Percentiles rank a stretch among this genome's conserved stretches.
These are phyloP conservation scores for Dicycla oo DNA, from an alignment of 2,888 invertebrate species.

Conservation along the genomic window DNA sequence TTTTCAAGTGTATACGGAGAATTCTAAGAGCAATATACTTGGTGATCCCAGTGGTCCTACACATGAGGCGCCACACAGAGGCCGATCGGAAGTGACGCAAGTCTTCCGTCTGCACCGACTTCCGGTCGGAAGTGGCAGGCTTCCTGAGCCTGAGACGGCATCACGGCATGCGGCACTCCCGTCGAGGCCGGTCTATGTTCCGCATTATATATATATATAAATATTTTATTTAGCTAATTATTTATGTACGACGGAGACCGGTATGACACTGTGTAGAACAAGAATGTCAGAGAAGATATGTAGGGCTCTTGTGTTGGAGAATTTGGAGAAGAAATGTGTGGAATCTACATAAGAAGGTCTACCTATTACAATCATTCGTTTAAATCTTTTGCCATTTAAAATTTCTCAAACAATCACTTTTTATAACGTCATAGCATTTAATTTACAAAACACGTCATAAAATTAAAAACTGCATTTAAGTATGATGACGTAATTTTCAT, in stretches of 20 bases:
- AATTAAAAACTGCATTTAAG: constrained; percentile 15
- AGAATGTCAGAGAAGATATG: constrained; percentile 5
- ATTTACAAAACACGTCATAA: constrained; percentile 12
- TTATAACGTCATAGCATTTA: background rate
- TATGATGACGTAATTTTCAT: constrained; percentile 42
- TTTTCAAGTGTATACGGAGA: constrained; percentile 39
- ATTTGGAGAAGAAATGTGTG: background rate
- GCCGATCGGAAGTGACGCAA: constrained; percentile 79
- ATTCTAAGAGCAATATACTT: constrained; percentile 33
- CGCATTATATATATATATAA: constrained; percentile 62
- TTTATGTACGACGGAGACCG: constrained; percentile 1
- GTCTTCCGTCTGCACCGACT: constrained; percentile 76
- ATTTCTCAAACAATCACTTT: background rate
- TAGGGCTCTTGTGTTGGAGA: background rate
- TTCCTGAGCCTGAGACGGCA: constrained; percentile 82
- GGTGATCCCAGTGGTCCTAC: constrained; percentile 54
- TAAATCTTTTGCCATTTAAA: background rate
- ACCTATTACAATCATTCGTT: background rate
- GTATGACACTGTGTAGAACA: background rate
- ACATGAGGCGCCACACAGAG: constrained; percentile 61
- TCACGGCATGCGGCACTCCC: constrained; percentile 68
- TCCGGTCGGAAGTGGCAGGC: constrained; percentile 84
- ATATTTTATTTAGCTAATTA: constrained; percentile 49
- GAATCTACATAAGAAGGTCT: background rate
- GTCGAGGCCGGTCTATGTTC: constrained; percentile 76